Percentiles rank a stretch among this genome's conserved stretches.
Conservation (phyloP, 2,888 invertebrate genomes). For the Nebria brevicollis region DNA sequence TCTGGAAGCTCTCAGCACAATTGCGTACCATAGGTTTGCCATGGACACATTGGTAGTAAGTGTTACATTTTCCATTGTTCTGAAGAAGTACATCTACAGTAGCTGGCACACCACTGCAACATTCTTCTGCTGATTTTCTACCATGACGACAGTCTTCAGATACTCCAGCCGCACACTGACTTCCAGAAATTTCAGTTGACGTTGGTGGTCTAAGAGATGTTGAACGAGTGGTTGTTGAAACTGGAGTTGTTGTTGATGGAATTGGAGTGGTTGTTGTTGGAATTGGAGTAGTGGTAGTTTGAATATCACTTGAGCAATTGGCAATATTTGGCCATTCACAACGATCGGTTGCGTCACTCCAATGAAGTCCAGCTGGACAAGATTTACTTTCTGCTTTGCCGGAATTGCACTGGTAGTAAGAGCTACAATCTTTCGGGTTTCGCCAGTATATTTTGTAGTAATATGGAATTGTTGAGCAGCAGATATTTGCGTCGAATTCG, state of each 20-base stretch:
- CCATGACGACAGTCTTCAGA: background rate
- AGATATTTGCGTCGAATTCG: too few relatives aligned
- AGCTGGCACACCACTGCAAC: background rate
- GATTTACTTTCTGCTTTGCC: too few relatives aligned
- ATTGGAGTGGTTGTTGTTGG: background rate
- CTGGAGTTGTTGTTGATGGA: background rate
- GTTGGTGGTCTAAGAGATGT: background rate
- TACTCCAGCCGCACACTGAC: too few relatives aligned
- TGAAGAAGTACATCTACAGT: conserved; percentile 28
- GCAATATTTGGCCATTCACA: too few relatives aligned
- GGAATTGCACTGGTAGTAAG: too few relatives aligned
- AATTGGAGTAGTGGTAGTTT: conserved; percentile 9
- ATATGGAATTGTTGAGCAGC: too few relatives aligned
- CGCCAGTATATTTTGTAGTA: too few relatives aligned
- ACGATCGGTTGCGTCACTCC: too few relatives aligned
- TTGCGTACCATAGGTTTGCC: conserved; percentile 26
- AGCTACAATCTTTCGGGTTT: too few relatives aligned
- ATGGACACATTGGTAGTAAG: conserved; percentile 40
- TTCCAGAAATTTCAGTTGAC: too few relatives aligned
- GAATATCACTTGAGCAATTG: background rate
- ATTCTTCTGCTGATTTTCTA: background rate
- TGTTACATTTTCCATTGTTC: conserved; percentile 31
- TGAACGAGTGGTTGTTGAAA: background rate
- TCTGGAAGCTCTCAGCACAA: background rate
- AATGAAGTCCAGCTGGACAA: too few relatives aligned